phyloP scores from a whole-genome alignment of 2,113 vertebrate species.

The Atherinomorus stipes region DNA sequence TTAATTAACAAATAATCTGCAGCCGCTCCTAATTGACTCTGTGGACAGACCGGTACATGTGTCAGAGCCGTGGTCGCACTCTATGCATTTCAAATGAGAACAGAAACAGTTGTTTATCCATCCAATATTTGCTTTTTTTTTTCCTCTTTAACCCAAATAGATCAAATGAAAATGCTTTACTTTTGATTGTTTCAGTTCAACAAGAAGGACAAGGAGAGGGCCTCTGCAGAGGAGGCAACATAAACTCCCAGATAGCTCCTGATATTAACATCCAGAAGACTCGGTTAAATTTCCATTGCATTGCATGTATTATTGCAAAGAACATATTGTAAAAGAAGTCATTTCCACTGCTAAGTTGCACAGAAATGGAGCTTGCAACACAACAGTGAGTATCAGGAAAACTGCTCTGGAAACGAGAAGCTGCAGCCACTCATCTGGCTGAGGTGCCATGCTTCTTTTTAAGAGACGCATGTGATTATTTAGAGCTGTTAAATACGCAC shows the following conservation, averaged over 20 bases:
- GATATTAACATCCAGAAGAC: background rate
- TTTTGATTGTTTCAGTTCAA: background rate
- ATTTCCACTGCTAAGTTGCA: background rate
- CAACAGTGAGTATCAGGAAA: slow-evolving; percentile 12
- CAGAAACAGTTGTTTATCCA: slow-evolving; percentile 44
- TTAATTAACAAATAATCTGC: slow-evolving; percentile 87
- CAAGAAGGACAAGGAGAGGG: background rate
- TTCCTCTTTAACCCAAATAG: background rate
- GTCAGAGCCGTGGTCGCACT: slow-evolving; percentile 64
- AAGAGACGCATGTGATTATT: slow-evolving; percentile 47
- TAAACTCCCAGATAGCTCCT: background rate
- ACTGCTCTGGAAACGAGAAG: slow-evolving; percentile 38
- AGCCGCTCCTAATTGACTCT: slow-evolving; percentile 82
- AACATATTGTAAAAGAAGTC: background rate
- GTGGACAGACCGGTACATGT: slow-evolving; percentile 63
- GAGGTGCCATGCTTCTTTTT: slow-evolving; percentile 13
- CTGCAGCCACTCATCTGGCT: slow-evolving; percentile 38
- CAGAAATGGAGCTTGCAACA: slow-evolving; percentile 2
- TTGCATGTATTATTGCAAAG: background rate
- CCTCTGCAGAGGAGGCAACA: background rate
- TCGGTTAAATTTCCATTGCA: background rate
- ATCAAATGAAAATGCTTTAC: background rate
- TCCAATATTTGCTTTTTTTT: slow-evolving; percentile 41
- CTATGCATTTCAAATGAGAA: slow-evolving; percentile 61
- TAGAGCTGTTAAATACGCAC: slow-evolving; percentile 45